These are phyloP conservation scores for Dexiosoma caninum DNA, from an alignment of 2,888 invertebrate genomes.

Conservation along the genomic window DNA sequence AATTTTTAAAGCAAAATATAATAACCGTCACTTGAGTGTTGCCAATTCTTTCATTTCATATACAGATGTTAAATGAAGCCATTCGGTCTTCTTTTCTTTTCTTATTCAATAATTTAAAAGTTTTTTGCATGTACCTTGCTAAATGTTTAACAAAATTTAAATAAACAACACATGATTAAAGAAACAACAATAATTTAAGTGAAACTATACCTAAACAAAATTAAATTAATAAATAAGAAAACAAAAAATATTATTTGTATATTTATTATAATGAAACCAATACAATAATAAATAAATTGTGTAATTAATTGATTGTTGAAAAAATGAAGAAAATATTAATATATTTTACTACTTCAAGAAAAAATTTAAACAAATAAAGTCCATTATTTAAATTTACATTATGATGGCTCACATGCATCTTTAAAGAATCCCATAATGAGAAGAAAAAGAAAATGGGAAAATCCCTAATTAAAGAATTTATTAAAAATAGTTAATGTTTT, in stretches of 20 bases:
- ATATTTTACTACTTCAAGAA: conserved; percentile 56
- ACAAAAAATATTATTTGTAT: too few species aligned
- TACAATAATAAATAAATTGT: conserved; percentile 46
- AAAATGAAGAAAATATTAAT: conserved; percentile 31
- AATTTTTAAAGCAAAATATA: not conserved
- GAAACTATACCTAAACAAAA: not conserved
- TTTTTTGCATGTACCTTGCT: conserved; percentile 42
- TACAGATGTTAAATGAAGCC: conserved; percentile 2
- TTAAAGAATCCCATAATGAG: conserved; percentile 25
- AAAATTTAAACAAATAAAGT: conserved; percentile 23
- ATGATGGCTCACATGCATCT: conserved; percentile 23
- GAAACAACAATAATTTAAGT: not conserved
- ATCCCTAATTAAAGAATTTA: conserved; percentile 56
- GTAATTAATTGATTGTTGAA: conserved; percentile 46
- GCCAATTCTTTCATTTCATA: conserved; percentile 29
- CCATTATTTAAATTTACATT: conserved; percentile 43
- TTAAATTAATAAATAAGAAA: not conserved
- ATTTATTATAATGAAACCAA: conserved; percentile 51
- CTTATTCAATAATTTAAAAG: conserved; percentile 21
- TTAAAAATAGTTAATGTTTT: conserved; percentile 48
- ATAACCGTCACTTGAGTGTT: conserved; percentile 30
- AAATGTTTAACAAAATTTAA: conserved; percentile 12
- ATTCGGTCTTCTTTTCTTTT: not conserved
- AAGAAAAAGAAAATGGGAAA: conserved; percentile 44
- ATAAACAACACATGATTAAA: not conserved